Evolutionary conservation across 2,113 vertebrate species (phyloP).

Genomic region (Toxotes chatareus): DNA sequence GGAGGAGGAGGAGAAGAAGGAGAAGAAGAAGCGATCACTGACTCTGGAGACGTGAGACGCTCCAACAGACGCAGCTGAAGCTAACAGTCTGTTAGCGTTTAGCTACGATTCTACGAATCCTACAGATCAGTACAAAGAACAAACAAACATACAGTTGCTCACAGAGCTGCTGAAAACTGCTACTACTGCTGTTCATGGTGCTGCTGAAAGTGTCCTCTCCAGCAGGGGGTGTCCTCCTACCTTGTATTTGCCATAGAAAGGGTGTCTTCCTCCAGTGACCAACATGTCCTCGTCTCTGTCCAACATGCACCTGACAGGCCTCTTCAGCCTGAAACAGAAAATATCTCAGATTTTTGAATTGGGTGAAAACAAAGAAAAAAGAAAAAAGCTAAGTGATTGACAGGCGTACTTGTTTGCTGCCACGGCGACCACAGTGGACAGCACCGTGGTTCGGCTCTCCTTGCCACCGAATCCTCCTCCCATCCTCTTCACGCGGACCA

Average conservation of each 20-base stretch:
- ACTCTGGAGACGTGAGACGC: too few species aligned
- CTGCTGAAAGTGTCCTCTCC: background rate
- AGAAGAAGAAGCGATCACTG: too few species aligned
- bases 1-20: background rate
- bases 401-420: constrained; percentile 89
- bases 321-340: constrained; percentile 81
- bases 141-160: too few species aligned
- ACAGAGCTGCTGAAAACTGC: background rate
- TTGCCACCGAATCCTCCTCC: constrained; percentile 99
- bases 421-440: constrained; percentile 91
- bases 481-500: constrained; percentile 94
- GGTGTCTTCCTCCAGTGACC: constrained; percentile 93
- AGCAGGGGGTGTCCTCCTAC: constrained; percentile 70
- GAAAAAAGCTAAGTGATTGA: too few species aligned
- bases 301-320: constrained; percentile 93
- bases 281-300: constrained; percentile 98
- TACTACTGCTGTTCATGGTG: too few species aligned
- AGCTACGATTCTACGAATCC: too few species aligned
- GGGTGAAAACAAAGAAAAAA: too few species aligned
- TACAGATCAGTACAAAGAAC: too few species aligned
- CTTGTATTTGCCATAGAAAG: constrained; percentile 93
- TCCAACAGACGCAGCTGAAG: too few species aligned
- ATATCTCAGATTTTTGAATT: background rate
- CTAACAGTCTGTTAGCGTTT: too few species aligned
- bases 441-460: constrained; percentile 87